A percentile compares a stretch with the other conserved stretches of the same genome.
Evolutionary conservation across 2,113 vertebrate genomes (phyloP).

Genomic region (Poicephalus gulielmi): DNA sequence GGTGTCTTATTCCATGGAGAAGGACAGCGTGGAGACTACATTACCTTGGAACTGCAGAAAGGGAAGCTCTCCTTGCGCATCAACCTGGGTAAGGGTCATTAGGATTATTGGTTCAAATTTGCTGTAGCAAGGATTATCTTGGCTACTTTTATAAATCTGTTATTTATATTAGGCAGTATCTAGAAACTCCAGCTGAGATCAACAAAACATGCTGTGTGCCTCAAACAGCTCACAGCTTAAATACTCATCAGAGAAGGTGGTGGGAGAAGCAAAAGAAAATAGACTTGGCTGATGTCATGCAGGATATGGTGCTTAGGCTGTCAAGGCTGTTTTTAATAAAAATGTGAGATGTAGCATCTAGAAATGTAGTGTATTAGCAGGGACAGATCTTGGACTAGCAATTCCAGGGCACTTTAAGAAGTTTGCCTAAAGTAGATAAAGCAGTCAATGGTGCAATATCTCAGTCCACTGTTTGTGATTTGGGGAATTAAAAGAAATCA

Average conservation of each 20-base stretch:
- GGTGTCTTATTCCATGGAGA: slow-evolving; percentile 95
- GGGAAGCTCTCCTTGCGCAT: slow-evolving; percentile 88
- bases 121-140: not conserved
- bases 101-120: not conserved
- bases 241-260: not conserved
- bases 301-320: not conserved
- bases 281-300: not conserved
- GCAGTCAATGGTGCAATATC: not conserved
- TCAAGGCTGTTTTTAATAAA: not conserved
- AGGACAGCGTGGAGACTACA: slow-evolving; percentile 92
- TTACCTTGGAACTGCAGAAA: slow-evolving; percentile 92
- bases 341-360: not conserved
- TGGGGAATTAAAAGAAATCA: not conserved
- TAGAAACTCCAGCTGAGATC: not conserved
- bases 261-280: not conserved
- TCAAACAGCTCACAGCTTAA: not conserved
- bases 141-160: not conserved
- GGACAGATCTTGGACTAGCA: not conserved
- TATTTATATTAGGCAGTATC: not conserved
- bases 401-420: not conserved
- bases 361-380: not conserved
- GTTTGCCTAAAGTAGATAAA: not conserved
- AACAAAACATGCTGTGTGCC: not conserved
- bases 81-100: slow-evolving; percentile 83
- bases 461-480: not conserved